Percentiles rank a stretch among this genome's conserved stretches.
Conservation (phyloP, 2,888 invertebrate genomes). For the Chymomyza procnemis region DNA sequence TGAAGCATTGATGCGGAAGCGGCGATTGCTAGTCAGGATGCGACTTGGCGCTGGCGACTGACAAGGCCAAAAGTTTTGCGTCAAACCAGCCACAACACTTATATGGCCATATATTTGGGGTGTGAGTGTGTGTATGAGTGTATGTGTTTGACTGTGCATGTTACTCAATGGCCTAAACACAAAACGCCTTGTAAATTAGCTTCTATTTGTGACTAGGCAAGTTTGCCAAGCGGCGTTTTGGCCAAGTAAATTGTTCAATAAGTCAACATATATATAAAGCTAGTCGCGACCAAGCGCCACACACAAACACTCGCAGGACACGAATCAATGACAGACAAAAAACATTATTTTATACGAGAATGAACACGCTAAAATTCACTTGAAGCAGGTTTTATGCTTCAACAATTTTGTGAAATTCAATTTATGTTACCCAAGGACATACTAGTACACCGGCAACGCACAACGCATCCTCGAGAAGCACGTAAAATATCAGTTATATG, state of each 20-base stretch:
- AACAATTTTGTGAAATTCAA: constrained; percentile 77
- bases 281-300: background rate
- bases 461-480: constrained; percentile 41
- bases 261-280: constrained; percentile 23
- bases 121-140: constrained; percentile 2
- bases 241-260: constrained; percentile 58
- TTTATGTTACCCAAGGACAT: constrained; percentile 74
- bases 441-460: constrained; percentile 61
- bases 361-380: constrained; percentile 72
- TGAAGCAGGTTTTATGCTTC: constrained; percentile 77
- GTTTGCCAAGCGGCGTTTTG: constrained; percentile 32
- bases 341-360: constrained; percentile 70
- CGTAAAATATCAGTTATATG: constrained; percentile 69
- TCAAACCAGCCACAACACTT: background rate
- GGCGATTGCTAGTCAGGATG: constrained; percentile 66
- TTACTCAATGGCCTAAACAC: constrained; percentile 58
- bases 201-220: constrained; percentile 52
- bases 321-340: constrained; percentile 64
- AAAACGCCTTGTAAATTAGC: constrained; percentile 68
- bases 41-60: constrained; percentile 14
- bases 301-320: constrained; percentile 1
- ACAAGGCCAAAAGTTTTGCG: constrained; percentile 30
- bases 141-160: constrained; percentile 27
- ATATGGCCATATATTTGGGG: background rate
- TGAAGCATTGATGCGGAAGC: constrained; percentile 73